Base-by-base conservation (phyloP, 2,888 invertebrate species). In the Octodonta nipae region DNA sequence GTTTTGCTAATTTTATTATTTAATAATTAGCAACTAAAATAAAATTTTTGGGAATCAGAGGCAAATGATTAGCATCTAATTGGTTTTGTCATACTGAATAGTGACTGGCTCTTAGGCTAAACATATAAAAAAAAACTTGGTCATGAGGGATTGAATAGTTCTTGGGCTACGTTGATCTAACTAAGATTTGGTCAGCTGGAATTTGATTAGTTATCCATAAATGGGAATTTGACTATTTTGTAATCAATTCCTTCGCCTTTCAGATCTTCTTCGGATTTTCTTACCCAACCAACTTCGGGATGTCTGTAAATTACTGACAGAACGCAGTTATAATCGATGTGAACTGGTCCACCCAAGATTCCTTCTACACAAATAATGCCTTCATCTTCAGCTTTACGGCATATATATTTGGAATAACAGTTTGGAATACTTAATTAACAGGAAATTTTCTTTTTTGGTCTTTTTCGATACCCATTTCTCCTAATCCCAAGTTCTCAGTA, bases 381-480 rank as follows among this genome's bases (percentile, higher is more conserved):
- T 67, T 96, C 96, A 59, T 96, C 96, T 66, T 98, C 98, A 13
- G 98, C 98, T 64, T 98, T 98, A 66, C 99, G 98, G 98, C 96
- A 61, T 79, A 95, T 54, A 98, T 84, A 55, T 78, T 88, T 29
- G 92, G 91, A 37, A 93, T 78, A 26, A 85, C 81, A 11, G 96
- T 95, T 65, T 95, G 84, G 68, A 87, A 95, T 46, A 82, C 74
- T 46, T 81, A 78, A 64, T 99, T 96, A 36, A 98, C 95, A 13
- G 91, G 91, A 44, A 98, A 76, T 36, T 96, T 71, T 33, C 96
- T 96, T 49, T 79, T 78, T 58, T 91, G 86, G 60, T 98, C 96
- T 40, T 78, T 72, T 38, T 87, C 84, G 52, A 98, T 84, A 41
- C 91, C 91, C 34, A 96, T 75, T 49, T 80, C 81, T 53, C 95